These are phyloP conservation scores for Sclerodermus sp. DNA, from an alignment of 2,888 invertebrate genomes.

Conservation along the genomic window DNA sequence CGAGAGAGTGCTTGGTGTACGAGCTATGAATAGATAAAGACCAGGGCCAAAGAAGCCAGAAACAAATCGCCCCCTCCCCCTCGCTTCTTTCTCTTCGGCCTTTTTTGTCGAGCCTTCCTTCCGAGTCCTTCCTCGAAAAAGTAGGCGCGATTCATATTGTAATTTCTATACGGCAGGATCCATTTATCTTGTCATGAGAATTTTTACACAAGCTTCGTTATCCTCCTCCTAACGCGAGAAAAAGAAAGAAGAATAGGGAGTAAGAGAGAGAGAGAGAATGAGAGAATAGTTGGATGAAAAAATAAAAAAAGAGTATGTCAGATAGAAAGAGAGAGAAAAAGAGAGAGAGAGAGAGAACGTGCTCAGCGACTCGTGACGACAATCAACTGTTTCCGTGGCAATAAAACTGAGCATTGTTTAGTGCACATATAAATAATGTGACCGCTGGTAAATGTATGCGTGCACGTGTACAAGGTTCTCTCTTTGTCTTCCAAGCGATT, in stretches of 20 bases:
- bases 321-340: no score
- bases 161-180: conserved; percentile 27
- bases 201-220: conserved; percentile 27
- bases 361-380: conserved; percentile 22
- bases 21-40: not conserved
- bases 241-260: not conserved
- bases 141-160: conserved; percentile 35
- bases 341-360: not conserved
- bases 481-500: no score
- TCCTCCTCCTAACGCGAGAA: conserved; percentile 9
- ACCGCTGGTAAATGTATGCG: no score
- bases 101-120: not conserved
- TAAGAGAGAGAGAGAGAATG: not conserved
- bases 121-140: conserved; percentile 8
- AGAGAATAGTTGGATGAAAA: no score
- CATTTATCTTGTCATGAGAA: conserved; percentile 27
- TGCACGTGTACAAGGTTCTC: no score
- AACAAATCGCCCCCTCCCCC: not conserved
- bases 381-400: conserved; percentile 23
- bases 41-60: not conserved
- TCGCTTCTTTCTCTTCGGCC: not conserved
- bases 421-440: no score
- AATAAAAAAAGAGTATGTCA: conserved; percentile 1
- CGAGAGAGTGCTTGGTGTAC: not conserved
- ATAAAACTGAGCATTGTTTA: conserved; percentile 26